Evolutionary conservation across 2,113 vertebrate species (phyloP), one percentile per base, ranked within the genome.

Genomic region (Macaca nemestrina): DNA sequence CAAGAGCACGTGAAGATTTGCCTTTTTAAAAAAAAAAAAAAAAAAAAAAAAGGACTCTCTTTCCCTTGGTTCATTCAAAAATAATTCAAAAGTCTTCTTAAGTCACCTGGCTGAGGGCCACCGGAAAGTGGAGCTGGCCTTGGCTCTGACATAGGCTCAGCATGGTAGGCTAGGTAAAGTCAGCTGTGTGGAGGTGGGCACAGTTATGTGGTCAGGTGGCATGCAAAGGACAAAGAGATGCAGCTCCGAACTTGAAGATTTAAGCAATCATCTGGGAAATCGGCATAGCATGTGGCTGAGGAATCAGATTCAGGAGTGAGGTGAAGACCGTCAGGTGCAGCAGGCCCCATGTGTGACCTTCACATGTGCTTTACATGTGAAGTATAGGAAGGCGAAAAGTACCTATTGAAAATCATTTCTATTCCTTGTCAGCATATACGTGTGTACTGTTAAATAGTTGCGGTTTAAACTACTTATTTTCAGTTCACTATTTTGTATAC

Each of bases 21-120:
- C 80, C 79, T 95, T 84, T 76, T 64, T 97, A 73, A 61, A 59
- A 9, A 59, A 59, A 59, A 59, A 40, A 40, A 40, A 40, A 40
- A 59, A 64, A 64, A 61, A 59, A 59, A 61, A 32, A 35, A 68
- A 35, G 35, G 23, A 43, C n/a, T 59, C 14, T 6, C 10, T 25
- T 85, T 40, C 5, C 61, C n/a, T 64, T 32, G 43, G 75, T 68
- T 92, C 38, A 35, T 91, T 97, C 32, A 95, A 82, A 93, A 94
- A 82, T 95, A 23, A 14, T 94, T 96, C 48, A 93, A 8, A 97
- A 27, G 72, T 83, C 92, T 85, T 90, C 79, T 94, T 76, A 97
- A 16, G 80, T 61, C 88, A 43, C 12, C 5, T 70, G 78, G 52
- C 76, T 3, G 48, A 68, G 57, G 57, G 87, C 55, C 70, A 0